Conservation (phyloP, 2,113 vertebrate species). For the Illadopsis cleaveri region DNA sequence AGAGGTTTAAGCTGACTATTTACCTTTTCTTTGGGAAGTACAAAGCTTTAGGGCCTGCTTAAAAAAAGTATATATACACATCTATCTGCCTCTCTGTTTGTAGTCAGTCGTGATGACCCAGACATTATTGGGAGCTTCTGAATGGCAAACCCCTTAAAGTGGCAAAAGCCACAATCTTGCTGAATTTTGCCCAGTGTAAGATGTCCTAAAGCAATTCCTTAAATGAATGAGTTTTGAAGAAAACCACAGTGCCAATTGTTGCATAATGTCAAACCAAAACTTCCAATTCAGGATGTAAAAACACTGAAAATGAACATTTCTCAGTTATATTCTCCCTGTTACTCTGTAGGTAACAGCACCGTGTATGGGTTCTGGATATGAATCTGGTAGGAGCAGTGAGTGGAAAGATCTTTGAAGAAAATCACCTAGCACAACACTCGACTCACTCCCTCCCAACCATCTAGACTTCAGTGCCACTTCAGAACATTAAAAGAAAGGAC, state of each 20-base stretch:
- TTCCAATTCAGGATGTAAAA: background rate
- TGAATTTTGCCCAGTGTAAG: background rate
- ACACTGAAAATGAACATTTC: background rate
- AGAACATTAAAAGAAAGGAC: background rate
- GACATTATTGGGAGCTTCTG: background rate
- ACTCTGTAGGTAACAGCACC: background rate
- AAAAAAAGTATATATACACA: background rate
- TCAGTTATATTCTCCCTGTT: background rate
- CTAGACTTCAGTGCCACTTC: background rate
- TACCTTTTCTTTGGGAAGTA: background rate
- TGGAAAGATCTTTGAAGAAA: background rate
- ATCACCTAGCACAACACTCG: background rate
- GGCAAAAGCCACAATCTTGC: background rate
- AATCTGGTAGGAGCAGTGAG: background rate
- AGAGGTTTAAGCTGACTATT: background rate
- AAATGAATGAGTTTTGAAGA: background rate
- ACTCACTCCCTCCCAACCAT: background rate
- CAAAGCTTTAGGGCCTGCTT: background rate
- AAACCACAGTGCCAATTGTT: background rate
- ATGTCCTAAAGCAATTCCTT: background rate
- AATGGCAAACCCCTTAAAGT: background rate
- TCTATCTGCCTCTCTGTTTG: background rate
- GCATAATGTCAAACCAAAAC: background rate
- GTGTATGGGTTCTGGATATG: background rate
- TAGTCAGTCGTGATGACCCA: background rate